Evolutionary conservation across 1,140 invertebrate species (phyloP).

Genomic region (Aphidius gifuensis): DNA sequence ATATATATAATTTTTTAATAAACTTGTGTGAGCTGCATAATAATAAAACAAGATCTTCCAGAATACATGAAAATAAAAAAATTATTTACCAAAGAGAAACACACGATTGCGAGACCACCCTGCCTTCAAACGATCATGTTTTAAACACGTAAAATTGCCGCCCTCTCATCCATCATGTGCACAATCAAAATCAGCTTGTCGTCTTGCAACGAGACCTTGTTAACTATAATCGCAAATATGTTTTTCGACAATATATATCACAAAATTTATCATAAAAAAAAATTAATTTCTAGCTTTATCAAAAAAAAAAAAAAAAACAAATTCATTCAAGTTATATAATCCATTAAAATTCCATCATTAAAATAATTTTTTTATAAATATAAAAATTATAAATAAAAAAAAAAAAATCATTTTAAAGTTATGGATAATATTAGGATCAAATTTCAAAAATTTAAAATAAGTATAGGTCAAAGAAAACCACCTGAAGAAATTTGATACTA

Average conservation of each 20-base stretch:
- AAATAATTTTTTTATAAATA: too few species aligned
- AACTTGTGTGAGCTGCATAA: too few species aligned
- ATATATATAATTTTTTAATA: slow-evolving; percentile 4
- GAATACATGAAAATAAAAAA: slow-evolving; percentile 19
- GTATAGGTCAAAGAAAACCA: too few species aligned
- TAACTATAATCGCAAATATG: slow-evolving; percentile 21
- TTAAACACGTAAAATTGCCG: slow-evolving; percentile 55
- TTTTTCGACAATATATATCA: background rate
- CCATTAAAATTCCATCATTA: too few species aligned
- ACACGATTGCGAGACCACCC: slow-evolving; percentile 47
- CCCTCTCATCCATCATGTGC: slow-evolving; percentile 54
- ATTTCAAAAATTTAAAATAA: too few species aligned
- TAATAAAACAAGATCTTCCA: too few species aligned
- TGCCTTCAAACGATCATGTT: slow-evolving; percentile 50
- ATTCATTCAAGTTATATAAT: background rate
- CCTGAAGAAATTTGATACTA: too few species aligned
- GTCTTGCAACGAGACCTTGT: slow-evolving; percentile 30
- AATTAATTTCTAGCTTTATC: background rate
- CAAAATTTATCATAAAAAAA: background rate
- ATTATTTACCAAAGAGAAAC: slow-evolving; percentile 27
- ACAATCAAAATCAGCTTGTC: slow-evolving; percentile 39
- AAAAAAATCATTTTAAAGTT: too few species aligned
- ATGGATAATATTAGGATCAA: too few species aligned
- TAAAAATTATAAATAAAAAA: too few species aligned
- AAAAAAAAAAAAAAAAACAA: too few species aligned